Conservation (phyloP, 2,113 vertebrate species). For the Neoarius graeffei region DNA sequence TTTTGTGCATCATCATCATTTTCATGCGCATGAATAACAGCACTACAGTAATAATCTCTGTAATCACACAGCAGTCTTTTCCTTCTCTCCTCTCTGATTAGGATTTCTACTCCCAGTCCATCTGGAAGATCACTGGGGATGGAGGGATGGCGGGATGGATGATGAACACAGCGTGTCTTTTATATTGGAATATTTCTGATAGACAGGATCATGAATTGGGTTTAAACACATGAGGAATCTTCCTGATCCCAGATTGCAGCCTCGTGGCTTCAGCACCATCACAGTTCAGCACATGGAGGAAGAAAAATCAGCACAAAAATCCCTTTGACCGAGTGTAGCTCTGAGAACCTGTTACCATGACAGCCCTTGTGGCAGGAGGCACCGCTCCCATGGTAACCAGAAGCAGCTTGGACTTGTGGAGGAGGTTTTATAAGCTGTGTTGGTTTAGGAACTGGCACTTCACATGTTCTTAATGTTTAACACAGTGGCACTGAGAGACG, state of each 20-base stretch:
- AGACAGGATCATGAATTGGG: neutral
- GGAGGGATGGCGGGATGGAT: too few relatives aligned
- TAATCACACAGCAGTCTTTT: neutral
- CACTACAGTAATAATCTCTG: neutral
- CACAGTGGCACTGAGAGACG: neutral
- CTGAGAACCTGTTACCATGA: conserved; percentile 39
- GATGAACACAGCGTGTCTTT: neutral
- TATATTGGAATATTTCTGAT: neutral
- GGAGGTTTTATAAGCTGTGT: neutral
- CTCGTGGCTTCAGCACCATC: neutral
- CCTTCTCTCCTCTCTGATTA: neutral
- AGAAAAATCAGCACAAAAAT: neutral
- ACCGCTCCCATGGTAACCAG: conserved; percentile 36
- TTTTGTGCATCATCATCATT: neutral
- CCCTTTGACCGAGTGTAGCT: neutral
- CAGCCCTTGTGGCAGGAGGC: conserved; percentile 12
- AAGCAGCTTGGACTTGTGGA: neutral
- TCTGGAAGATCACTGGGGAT: too few relatives aligned
- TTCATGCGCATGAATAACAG: neutral
- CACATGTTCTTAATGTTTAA: neutral
- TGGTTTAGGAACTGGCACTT: neutral
- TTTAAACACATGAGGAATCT: conserved; percentile 1
- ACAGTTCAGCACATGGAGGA: neutral
- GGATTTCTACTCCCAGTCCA: neutral
- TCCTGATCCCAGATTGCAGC: neutral